Conservation (phyloP, 2,888 invertebrate genomes). For the Leucoptera coffeella region DNA sequence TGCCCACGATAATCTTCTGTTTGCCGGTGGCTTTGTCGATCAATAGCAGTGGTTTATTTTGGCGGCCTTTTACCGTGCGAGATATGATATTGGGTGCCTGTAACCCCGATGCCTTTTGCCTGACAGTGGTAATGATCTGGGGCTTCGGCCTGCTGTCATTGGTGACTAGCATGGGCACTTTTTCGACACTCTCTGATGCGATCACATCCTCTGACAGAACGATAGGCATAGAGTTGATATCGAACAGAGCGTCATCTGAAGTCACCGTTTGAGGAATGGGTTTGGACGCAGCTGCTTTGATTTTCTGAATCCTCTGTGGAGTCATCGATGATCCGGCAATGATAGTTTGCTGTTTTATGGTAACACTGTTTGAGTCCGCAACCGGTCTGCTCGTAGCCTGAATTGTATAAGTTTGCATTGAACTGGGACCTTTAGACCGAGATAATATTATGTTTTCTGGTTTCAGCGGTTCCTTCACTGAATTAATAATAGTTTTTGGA, state of each 20-base stretch:
- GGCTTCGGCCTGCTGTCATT: slow-evolving; percentile 33
- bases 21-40: slow-evolving; percentile 42
- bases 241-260: slow-evolving; percentile 50
- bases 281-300: slow-evolving; percentile 16
- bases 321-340: not conserved
- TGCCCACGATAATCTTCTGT: slow-evolving; percentile 41
- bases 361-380: slow-evolving; percentile 25
- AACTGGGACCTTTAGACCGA: slow-evolving; percentile 23
- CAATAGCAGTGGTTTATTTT: slow-evolving; percentile 36
- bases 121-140: slow-evolving; percentile 24
- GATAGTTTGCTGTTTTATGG: slow-evolving; percentile 25
- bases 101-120: slow-evolving; percentile 21
- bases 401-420: slow-evolving; percentile 39
- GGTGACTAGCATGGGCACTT: slow-evolving; percentile 58
- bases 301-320: slow-evolving; percentile 3
- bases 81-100: slow-evolving; percentile 44
- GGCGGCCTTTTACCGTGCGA: slow-evolving; percentile 36
- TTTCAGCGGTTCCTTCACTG: slow-evolving; percentile 20
- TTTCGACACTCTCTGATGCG: slow-evolving; percentile 61
- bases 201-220: slow-evolving; percentile 65
- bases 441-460: slow-evolving; percentile 39
- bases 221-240: slow-evolving; percentile 73
- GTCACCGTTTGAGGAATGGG: slow-evolving; percentile 11
- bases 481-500: slow-evolving; percentile 24
- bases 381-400: slow-evolving; percentile 22